A percentile compares a stretch with the other conserved stretches of the same genome.
Evolutionary conservation across 1,140 invertebrate species (phyloP).

Genomic region (Physella acuta): DNA sequence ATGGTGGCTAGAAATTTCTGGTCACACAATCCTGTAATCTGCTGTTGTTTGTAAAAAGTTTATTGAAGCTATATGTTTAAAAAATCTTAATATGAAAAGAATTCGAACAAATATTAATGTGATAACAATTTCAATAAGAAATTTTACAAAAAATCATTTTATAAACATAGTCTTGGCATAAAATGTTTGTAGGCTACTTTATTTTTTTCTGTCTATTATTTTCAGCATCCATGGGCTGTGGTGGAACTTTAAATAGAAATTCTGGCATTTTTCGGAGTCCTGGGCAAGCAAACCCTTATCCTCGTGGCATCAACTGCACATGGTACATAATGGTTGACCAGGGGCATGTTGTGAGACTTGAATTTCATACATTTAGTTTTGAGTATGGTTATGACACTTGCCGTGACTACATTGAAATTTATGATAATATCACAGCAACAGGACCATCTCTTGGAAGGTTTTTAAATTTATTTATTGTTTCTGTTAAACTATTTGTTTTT

Average conservation of each 20-base stretch:
- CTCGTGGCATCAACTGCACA: constrained; percentile 69
- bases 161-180: too few relatives aligned
- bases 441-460: constrained; percentile 38
- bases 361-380: constrained; percentile 73
- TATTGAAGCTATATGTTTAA: too few relatives aligned
- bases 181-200: too few relatives aligned
- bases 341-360: constrained; percentile 73
- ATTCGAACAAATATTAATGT: too few relatives aligned
- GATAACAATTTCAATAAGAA: too few relatives aligned
- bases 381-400: constrained; percentile 62
- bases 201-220: too few relatives aligned
- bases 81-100: too few relatives aligned
- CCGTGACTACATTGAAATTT: constrained; percentile 81
- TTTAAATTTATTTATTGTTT: constrained; percentile 19
- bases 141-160: too few relatives aligned
- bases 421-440: constrained; percentile 64
- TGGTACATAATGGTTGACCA: constrained; percentile 78
- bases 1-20: too few relatives aligned
- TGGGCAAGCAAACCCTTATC: constrained; percentile 64
- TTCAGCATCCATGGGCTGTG: constrained; percentile 69
- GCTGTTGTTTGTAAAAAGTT: too few relatives aligned
- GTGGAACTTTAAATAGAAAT: constrained; percentile 69
- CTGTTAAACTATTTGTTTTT: background rate
- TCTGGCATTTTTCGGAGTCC: constrained; percentile 72
- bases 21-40: too few relatives aligned